A percentile compares a stretch with the other conserved stretches of the same genome.
These are phyloP conservation scores for Yponomeuta evonymella DNA, from an alignment of 2,888 invertebrate genomes.

Conservation along the genomic window DNA sequence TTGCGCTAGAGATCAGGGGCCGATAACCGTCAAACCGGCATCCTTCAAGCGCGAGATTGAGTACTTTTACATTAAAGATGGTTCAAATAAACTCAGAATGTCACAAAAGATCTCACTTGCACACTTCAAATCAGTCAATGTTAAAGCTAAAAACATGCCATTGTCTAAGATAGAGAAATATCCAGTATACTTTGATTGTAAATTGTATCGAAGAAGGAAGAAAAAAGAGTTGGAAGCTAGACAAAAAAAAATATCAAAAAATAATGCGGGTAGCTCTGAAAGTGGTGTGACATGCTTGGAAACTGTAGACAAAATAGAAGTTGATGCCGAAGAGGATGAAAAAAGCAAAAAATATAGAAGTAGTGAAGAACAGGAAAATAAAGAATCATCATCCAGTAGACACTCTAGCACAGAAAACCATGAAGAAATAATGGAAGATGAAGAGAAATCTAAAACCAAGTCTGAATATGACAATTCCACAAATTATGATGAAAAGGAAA, in stretches of 20 bases:
- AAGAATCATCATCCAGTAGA: neutral
- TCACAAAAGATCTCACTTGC: constrained; percentile 46
- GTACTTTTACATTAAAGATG: constrained; percentile 42
- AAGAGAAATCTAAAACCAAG: neutral
- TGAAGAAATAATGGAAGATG: neutral
- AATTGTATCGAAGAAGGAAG: constrained; percentile 40
- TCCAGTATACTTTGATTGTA: constrained; percentile 57
- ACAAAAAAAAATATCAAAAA: neutral
- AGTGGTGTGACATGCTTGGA: neutral
- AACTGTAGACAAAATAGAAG: neutral
- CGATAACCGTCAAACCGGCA: neutral
- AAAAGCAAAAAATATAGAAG: neutral
- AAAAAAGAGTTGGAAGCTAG: neutral
- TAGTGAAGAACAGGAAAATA: constrained; percentile 1
- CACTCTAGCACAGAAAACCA: neutral
- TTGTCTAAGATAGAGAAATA: constrained; percentile 44
- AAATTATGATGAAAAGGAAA: constrained; percentile 13
- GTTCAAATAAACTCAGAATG: constrained; percentile 46
- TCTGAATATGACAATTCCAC: neutral
- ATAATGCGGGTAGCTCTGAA: neutral
- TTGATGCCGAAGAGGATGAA: constrained; percentile 2
- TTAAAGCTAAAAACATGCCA: constrained; percentile 42
- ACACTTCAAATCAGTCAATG: constrained; percentile 55
- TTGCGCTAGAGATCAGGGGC: neutral
- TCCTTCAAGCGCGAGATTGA: constrained; percentile 18